Evolutionary conservation across 2,113 vertebrate genomes (phyloP), one percentile per base, ranked within the genome.

Genomic region (Phoenicopterus ruber): DNA sequence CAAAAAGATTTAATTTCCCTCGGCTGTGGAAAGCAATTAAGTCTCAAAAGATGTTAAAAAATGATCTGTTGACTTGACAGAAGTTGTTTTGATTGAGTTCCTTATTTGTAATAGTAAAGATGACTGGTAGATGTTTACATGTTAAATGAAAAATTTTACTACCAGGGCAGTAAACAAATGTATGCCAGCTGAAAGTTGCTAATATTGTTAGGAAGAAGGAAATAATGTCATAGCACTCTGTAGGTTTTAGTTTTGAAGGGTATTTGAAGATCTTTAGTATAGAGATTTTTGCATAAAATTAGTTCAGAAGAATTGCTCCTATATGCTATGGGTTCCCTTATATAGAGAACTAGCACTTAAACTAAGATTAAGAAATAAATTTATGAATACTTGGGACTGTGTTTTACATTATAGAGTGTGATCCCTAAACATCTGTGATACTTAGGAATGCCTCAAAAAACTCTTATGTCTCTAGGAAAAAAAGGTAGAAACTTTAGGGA

Each of bases 31-130:
- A 88, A 92, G 85, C 76, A 94, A 81, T 92, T 94, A 94, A 93
- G 55, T 73, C 38, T 92, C 38, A 86, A 85, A 94, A 96, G 74
- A 62, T 86, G 54, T 65, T 92, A 73, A 96, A 92, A 85, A 57
- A 19, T 38, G 31, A 80, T 86, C 44, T 84, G 73, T 89, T 94
- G 81, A 85, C 49, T 82, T 61, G 58, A 61, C 52, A 72, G 63
- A 71, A 92, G 63, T 50, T 86, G 38, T 38, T 93, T 87, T 88
- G 70, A 62, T 46, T 69, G 34, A 82, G 44, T 13, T 88, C 26
- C 55, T 50, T 88, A 50, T 86, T 80, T 81, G 34, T 80, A 77
- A 65, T 21, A 63, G 9, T 67, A 61, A 90, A 88, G 54, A 69
- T 44, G 32, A 17, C 42, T 92, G 42, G 36, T 76, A 82, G 20